Evolutionary conservation across 2,888 invertebrate genomes (phyloP).

Genomic region (Chymomyza caudatula): DNA sequence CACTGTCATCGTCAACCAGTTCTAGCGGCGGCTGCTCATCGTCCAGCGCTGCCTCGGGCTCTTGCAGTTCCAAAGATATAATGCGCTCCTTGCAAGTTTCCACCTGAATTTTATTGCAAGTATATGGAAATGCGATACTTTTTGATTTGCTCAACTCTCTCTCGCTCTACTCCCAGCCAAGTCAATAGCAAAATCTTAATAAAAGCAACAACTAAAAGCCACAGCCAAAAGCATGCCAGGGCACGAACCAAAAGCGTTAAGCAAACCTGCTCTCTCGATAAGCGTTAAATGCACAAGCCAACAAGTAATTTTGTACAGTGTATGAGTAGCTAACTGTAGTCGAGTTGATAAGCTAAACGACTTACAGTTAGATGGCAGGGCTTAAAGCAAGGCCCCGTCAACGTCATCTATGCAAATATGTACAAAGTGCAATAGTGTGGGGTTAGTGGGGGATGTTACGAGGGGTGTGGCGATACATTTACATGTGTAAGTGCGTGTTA

Average conservation of each 20-base stretch:
- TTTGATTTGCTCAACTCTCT: slow-evolving; percentile 44
- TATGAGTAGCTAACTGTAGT: background rate
- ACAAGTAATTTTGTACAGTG: background rate
- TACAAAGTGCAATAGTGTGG: background rate
- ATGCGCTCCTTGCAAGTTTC: slow-evolving; percentile 95
- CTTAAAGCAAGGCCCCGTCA: background rate
- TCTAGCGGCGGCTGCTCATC: slow-evolving; percentile 55
- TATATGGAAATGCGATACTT: slow-evolving; percentile 63
- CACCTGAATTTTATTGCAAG: slow-evolving; percentile 80
- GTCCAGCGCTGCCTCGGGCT: slow-evolving; percentile 75
- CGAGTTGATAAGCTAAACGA: slow-evolving; percentile 1
- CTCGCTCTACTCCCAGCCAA: slow-evolving; percentile 23
- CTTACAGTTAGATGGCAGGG: background rate
- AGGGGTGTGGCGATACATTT: background rate
- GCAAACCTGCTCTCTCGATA: background rate
- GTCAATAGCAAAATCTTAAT: slow-evolving; percentile 19
- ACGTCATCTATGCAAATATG: slow-evolving; percentile 3
- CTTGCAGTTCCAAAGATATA: slow-evolving; percentile 90
- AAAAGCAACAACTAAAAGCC: slow-evolving; percentile 37
- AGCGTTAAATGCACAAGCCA: background rate
- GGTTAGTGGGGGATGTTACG: too few species aligned
- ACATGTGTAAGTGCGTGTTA: background rate
- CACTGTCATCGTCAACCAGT: slow-evolving; percentile 27
- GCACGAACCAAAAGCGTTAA: too few species aligned
- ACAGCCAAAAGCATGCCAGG: slow-evolving; percentile 43